Evolutionary conservation across 2,113 vertebrate species (phyloP), one percentile per base, ranked within the genome.

Genomic region (Tachysurus fulvidraco): DNA sequence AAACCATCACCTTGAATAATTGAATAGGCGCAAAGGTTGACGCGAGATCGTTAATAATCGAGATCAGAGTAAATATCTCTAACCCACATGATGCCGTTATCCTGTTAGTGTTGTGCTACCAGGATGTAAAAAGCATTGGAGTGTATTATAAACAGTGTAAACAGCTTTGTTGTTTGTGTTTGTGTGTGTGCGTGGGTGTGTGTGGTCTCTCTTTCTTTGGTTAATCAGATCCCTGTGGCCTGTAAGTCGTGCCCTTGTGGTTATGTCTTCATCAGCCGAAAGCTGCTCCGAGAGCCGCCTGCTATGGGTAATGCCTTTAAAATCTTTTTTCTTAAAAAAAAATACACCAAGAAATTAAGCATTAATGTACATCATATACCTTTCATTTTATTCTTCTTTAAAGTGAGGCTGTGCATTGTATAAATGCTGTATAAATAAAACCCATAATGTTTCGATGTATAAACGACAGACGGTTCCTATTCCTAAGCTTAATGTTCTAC

Each of bases 181-280:
- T 91, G 69, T 90, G 14, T 83, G 23, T 84, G 69, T 83, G n/a
- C 69, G 81, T 83, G 46, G 87, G 86, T 77, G 67, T 30, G 9
- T 85, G 8, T 91, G 64, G 89, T 50, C 36, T 91, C 12, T 85
- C 71, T 77, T 50, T 65, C 28, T 10, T 57, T 81, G 78, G 67
- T 89, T 60, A 46, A 28, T 23, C 87, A 99, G 98, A 98, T 99
- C 94, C 98, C 98, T 83, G 98, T 99, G 89, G 97, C 98, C 14
- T 99, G 98, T 92, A 99, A 99, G 92, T 98, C 98, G 3, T 99
- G 98, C 89, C 96, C 98, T 10, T 99, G 98, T 93, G 98, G 98
- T 87, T 99, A 95, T 81, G 96, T 99, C 92, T 99, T 99, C 93
- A 99, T 99, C 88, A 99, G 98, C 92, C 95, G 98, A 91, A 99